phyloP scores from a whole-genome alignment of 2,797 vertebrate genomes.

The Ceryle rudis region DNA sequence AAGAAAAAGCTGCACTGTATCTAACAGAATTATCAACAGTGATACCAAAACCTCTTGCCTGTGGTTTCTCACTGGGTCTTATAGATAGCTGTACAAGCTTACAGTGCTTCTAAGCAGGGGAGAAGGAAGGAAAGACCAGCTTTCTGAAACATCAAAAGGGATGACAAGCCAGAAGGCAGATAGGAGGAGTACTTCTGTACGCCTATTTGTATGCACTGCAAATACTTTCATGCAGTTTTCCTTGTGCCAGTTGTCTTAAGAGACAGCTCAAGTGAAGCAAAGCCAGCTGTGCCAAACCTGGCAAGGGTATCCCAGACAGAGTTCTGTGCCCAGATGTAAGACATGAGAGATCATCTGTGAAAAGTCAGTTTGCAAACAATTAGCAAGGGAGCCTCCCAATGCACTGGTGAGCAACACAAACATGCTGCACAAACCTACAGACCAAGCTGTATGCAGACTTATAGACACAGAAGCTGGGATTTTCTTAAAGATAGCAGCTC shows the following conservation, averaged over 20 bases:
- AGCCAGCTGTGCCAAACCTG: constrained; percentile 33
- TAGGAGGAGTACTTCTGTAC: not conserved
- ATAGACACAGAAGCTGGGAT: not conserved
- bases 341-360: not conserved
- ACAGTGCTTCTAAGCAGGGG: not conserved
- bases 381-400: not conserved
- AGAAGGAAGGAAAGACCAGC: not conserved
- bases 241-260: not conserved
- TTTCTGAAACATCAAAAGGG: not conserved
- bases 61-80: not conserved
- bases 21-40: not conserved
- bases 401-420: not conserved
- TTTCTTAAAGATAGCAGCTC: not conserved
- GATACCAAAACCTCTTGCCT: not conserved
- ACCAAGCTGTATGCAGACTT: not conserved
- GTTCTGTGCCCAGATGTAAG: not conserved
- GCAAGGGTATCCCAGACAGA: constrained; percentile 4
- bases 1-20: not conserved
- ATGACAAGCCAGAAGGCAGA: not conserved
- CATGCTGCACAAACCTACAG: not conserved
- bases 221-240: not conserved
- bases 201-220: constrained; percentile 12
- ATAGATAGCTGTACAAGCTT: not conserved
- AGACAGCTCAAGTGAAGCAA: constrained; percentile 17
- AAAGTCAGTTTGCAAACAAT: constrained; percentile 39